A percentile compares a stretch with the other conserved stretches of the same genome.
Evolutionary conservation across 2,797 vertebrate genomes (phyloP).

Genomic region (Sebastes reedi): DNA sequence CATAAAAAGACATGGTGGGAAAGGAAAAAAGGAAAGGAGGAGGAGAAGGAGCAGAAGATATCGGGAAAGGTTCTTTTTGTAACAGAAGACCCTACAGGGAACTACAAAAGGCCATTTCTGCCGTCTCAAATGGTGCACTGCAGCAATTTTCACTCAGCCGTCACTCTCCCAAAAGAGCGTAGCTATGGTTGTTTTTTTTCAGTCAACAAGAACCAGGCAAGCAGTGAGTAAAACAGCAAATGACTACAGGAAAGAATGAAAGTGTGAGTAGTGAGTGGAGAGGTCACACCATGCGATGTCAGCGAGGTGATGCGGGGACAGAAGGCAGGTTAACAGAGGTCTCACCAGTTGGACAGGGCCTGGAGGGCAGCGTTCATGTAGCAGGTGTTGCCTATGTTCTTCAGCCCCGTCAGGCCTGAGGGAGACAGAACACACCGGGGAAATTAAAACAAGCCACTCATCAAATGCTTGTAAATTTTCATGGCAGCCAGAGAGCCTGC

Average conservation of each 20-base stretch:
- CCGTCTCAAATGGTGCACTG: constrained; percentile 70
- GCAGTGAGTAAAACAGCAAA: constrained; percentile 29
- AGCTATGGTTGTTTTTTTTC: constrained; percentile 35
- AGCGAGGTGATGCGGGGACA: not conserved
- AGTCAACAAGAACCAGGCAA: constrained; percentile 32
- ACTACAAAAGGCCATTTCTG: constrained; percentile 63
- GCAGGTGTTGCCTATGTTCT: constrained; percentile 99
- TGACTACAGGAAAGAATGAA: not conserved
- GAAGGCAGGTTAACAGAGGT: not conserved
- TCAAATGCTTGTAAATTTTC: constrained; percentile 21
- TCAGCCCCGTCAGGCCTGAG: constrained; percentile 95
- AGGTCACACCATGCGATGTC: not conserved
- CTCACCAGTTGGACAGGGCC: constrained; percentile 98
- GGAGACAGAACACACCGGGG: constrained; percentile 29
- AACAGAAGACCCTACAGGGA: constrained; percentile 68
- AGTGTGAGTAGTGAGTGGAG: constrained; percentile 6
- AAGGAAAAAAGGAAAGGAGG: not conserved
- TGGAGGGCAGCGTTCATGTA: constrained; percentile 99
- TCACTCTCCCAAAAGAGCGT: constrained; percentile 53
- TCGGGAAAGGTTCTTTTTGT: constrained; percentile 45
- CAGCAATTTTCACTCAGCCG: constrained; percentile 62
- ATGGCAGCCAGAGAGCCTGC: constrained; percentile 4
- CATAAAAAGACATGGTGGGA: constrained; percentile 7
- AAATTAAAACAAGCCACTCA: constrained; percentile 39
- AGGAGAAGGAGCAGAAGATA: constrained; percentile 16